Evolutionary conservation across 2,797 vertebrate genomes (phyloP).

Genomic region (Bryconaethiops microstoma): DNA sequence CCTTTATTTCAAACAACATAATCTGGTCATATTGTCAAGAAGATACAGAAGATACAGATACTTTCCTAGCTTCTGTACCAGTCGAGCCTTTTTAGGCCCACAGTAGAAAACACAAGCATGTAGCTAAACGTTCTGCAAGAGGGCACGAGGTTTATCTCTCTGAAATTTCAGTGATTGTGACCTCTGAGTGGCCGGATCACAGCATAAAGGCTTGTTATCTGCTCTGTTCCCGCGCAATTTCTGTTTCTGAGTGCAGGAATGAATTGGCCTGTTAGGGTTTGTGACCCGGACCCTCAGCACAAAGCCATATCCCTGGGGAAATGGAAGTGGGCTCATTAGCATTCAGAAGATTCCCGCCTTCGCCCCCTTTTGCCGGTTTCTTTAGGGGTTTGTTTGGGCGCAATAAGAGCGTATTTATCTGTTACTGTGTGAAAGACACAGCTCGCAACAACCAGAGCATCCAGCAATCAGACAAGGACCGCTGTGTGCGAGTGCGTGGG

Average conservation of each 20-base stretch:
- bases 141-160: too few relatives aligned
- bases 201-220: too few relatives aligned
- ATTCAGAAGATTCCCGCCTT: constrained; percentile 62
- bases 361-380: constrained; percentile 11
- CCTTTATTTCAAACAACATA: too few relatives aligned
- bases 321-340: constrained; percentile 68
- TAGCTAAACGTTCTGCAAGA: too few relatives aligned
- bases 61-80: too few relatives aligned
- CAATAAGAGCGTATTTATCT: background rate
- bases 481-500: too few relatives aligned
- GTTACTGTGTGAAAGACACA: constrained; percentile 18
- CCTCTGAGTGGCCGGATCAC: too few relatives aligned
- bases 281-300: constrained; percentile 26
- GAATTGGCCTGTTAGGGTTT: constrained; percentile 44
- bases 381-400: constrained; percentile 1
- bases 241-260: constrained; percentile 4
- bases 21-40: too few relatives aligned
- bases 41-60: too few relatives aligned
- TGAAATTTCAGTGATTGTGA: too few relatives aligned
- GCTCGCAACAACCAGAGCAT: background rate
- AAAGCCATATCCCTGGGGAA: constrained; percentile 68
- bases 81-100: too few relatives aligned
- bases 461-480: background rate
- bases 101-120: too few relatives aligned
- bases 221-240: background rate